These are phyloP conservation scores for Tethea ocularis DNA, from an alignment of 2,888 invertebrate genomes.

Conservation along the genomic window DNA sequence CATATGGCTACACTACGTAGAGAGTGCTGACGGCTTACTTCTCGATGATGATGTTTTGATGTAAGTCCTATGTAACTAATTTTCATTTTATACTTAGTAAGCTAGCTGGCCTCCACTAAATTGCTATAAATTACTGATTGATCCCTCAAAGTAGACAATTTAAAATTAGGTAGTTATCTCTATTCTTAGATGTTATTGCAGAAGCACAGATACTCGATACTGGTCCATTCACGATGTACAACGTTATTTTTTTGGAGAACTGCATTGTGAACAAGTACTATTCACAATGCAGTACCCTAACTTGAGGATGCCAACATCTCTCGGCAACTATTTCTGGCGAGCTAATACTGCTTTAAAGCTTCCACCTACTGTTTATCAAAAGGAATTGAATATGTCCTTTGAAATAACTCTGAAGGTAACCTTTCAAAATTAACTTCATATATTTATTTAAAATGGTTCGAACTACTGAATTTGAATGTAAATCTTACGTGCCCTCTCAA, in stretches of 20 bases:
- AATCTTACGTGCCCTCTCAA: no score
- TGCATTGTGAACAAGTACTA: slow-evolving; percentile 66
- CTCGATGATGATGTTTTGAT: slow-evolving; percentile 60
- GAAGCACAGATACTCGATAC: slow-evolving; percentile 58
- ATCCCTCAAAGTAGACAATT: no score
- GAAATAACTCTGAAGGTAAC: slow-evolving; percentile 63
- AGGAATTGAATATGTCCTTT: slow-evolving; percentile 53
- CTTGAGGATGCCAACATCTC: slow-evolving; percentile 51
- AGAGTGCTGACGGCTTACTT: slow-evolving; percentile 58
- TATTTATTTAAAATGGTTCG: no score
- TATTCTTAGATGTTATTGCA: slow-evolving; percentile 23
- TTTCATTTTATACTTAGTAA: no score
- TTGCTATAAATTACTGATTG: no score
- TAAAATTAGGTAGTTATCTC: no score
- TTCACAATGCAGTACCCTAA: slow-evolving; percentile 72
- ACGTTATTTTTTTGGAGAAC: slow-evolving; percentile 58
- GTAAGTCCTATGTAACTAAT: slow-evolving; percentile 38
- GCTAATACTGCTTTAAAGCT: slow-evolving; percentile 58
- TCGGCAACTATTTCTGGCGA: slow-evolving; percentile 60
- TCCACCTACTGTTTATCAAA: slow-evolving; percentile 48
- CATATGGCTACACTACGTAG: slow-evolving; percentile 67
- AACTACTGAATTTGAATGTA: no score
- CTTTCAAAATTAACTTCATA: neutral
- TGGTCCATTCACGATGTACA: slow-evolving; percentile 72
- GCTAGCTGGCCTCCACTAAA: no score